phyloP scores from a whole-genome alignment of 2,797 vertebrate genomes.

The Hirundo rustica region DNA sequence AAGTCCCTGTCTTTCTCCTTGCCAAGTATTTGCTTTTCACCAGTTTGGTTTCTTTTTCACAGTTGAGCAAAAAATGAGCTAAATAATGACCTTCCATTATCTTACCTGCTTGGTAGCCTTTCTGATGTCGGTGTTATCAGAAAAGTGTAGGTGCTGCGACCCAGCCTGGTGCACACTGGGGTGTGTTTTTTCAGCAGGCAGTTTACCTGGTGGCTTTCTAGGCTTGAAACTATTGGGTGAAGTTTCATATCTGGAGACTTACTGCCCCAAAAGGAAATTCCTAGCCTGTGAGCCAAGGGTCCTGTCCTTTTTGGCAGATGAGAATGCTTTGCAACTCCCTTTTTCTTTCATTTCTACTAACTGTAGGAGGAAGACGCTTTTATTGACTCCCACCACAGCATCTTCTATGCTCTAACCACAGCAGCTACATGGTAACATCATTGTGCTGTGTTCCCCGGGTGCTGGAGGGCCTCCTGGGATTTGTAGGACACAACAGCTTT shows the following conservation, averaged over 20 bases:
- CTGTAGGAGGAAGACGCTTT: background rate
- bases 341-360: background rate
- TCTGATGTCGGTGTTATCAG: background rate
- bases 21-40: background rate
- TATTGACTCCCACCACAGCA: fast-evolving
- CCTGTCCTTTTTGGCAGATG: background rate
- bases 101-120: background rate
- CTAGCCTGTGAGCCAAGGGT: background rate
- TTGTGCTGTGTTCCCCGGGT: background rate
- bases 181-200: background rate
- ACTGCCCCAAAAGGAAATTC: background rate
- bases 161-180: fast-evolving
- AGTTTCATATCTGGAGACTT: background rate
- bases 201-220: background rate
- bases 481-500: background rate
- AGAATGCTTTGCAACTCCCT: background rate
- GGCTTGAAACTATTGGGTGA: background rate
- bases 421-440: background rate
- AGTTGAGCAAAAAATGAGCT: background rate
- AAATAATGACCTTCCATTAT: background rate
- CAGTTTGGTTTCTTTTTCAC: background rate
- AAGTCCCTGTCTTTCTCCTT: background rate
- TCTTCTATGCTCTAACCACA: background rate
- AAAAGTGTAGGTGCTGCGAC: background rate
- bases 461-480: background rate